A percentile compares a stretch with the other conserved stretches of the same genome.
Evolutionary conservation across 2,888 invertebrate species (phyloP).

Genomic region (Fragum sueziense): DNA sequence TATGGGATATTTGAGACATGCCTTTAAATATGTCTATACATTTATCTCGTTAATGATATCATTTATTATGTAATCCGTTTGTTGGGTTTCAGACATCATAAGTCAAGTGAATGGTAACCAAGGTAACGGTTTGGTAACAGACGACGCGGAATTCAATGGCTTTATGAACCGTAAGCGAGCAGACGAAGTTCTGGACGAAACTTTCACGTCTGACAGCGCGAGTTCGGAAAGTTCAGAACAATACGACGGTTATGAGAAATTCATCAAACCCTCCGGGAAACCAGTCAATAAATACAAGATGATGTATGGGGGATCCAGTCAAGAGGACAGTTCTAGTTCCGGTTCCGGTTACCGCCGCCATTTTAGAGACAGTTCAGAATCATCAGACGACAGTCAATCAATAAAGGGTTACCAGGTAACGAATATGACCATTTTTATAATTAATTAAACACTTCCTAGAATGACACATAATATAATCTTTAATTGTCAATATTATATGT

Average conservation of each 20-base stretch:
- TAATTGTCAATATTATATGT: too few relatives aligned
- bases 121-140: not conserved
- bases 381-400: not conserved
- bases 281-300: conserved; percentile 9
- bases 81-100: not conserved
- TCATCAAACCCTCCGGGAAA: not conserved
- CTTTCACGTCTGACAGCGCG: not conserved
- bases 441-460: not conserved
- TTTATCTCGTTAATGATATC: not conserved
- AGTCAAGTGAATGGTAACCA: conserved; percentile 2
- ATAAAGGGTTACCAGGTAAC: not conserved
- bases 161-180: conserved; percentile 9
- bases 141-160: conserved; percentile 9
- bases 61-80: not conserved
- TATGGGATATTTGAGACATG: not conserved
- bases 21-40: not conserved
- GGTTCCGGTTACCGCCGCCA: conserved; percentile 12
- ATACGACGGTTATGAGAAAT: not conserved
- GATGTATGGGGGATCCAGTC: not conserved
- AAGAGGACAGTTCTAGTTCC: not conserved
- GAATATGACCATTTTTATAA: not conserved
- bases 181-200: not conserved
- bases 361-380: not conserved
- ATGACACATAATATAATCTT: too few relatives aligned
- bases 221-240: not conserved